Evolutionary conservation across 2,113 vertebrate species (phyloP).

Genomic region (Cephalopterus ornatus): DNA sequence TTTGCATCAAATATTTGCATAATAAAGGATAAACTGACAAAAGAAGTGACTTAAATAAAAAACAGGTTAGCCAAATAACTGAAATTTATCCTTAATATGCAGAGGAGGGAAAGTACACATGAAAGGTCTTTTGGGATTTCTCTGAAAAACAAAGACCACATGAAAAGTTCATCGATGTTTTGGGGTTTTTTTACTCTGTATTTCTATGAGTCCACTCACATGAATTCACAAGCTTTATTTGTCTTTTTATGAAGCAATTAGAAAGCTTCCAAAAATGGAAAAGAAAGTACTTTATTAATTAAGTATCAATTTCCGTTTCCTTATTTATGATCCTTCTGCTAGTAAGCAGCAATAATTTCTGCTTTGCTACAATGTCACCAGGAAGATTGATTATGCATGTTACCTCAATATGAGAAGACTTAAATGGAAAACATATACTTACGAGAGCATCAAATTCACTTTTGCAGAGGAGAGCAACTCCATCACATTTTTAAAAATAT

Average conservation of each 20-base stretch:
- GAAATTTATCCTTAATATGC: not conserved
- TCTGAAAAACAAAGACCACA: not conserved
- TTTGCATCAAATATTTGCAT: conserved; percentile 21
- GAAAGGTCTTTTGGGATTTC: not conserved
- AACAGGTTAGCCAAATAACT: not conserved
- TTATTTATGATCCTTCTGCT: conserved; percentile 84
- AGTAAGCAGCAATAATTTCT: conserved; percentile 87
- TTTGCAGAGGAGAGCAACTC: conserved; percentile 56
- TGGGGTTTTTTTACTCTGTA: not conserved
- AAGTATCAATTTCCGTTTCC: conserved; percentile 88
- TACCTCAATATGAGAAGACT: conserved; percentile 82
- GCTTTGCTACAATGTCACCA: conserved; percentile 81
- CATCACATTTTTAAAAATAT: conserved; percentile 16
- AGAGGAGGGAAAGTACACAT: not conserved
- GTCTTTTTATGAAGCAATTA: not conserved
- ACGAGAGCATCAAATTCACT: conserved; percentile 79
- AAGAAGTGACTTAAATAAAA: not conserved
- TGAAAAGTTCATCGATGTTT: conserved; percentile 13
- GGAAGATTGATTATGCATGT: conserved; percentile 87
- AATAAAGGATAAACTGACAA: conserved; percentile 27
- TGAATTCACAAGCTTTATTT: not conserved
- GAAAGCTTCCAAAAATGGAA: conserved; percentile 64
- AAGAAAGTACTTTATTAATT: conserved; percentile 86
- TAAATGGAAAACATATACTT: conserved; percentile 85
- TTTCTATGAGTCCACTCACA: not conserved